Conservation (phyloP, 2,888 invertebrate genomes). For the Crossocerus cetratus region DNA sequence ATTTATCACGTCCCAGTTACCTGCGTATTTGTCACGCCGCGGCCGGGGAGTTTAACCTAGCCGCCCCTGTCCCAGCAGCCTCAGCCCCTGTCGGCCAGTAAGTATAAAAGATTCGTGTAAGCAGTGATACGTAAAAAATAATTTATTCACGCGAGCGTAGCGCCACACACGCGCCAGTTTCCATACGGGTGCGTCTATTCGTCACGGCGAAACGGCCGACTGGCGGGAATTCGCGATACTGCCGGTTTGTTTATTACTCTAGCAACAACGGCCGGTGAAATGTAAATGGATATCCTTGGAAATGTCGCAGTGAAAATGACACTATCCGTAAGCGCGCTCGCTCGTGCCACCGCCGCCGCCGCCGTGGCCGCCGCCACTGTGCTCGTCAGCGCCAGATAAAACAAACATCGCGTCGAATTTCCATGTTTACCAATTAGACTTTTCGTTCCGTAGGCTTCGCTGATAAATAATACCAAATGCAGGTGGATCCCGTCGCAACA, state of each 20-base stretch:
- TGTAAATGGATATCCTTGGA: slow-evolving; percentile 6
- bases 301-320: not conserved
- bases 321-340: no score
- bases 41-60: no score
- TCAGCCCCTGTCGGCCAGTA: not conserved
- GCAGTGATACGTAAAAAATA: slow-evolving; percentile 61
- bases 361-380: no score
- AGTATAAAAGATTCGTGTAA: slow-evolving; percentile 18
- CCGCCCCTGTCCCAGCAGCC: not conserved
- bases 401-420: no score
- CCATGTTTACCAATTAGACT: no score
- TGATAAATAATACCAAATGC: no score
- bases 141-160: slow-evolving; percentile 48
- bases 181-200: slow-evolving; percentile 50
- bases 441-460: no score
- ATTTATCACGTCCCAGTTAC: no score
- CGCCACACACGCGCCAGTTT: slow-evolving; percentile 51
- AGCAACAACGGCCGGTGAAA: slow-evolving; percentile 7
- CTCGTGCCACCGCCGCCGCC: no score
- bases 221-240: slow-evolving; percentile 54
- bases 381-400: no score
- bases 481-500: no score
- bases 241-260: slow-evolving; percentile 11
- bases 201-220: slow-evolving; percentile 45
- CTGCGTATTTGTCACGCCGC: no score